A percentile compares a stretch with the other conserved stretches of the same genome.
phyloP scores from a whole-genome alignment of 1,140 invertebrate genomes.

The Ruditapes philippinarum region DNA sequence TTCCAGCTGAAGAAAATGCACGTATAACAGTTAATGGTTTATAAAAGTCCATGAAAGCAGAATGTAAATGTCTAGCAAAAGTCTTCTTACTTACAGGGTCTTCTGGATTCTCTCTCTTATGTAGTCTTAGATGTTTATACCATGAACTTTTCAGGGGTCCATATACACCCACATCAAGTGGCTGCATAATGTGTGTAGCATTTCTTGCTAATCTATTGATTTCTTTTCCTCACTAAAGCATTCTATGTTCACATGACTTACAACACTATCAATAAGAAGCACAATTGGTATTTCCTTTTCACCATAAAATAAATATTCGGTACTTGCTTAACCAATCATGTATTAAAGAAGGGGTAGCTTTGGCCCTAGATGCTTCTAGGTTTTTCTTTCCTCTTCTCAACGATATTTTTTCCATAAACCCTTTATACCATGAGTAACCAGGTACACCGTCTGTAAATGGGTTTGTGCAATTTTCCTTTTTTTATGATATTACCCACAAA shows the following conservation, averaged over 20 bases:
- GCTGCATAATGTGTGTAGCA: conserved; percentile 65
- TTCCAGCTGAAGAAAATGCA: conserved; percentile 39
- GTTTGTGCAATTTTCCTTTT: neutral
- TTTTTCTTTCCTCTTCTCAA: neutral
- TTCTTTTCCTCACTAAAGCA: conserved; percentile 52
- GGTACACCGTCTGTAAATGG: neutral
- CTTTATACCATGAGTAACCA: neutral
- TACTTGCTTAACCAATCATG: no score
- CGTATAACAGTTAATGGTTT: conserved; percentile 41
- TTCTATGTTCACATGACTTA: neutral
- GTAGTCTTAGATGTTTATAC: conserved; percentile 38
- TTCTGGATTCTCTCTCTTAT: neutral
- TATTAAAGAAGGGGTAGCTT: no score
- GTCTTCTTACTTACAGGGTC: conserved; percentile 35
- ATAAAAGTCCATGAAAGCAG: conserved; percentile 35
- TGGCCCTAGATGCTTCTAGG: neutral
- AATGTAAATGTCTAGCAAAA: conserved; percentile 59
- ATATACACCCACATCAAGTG: conserved; percentile 43
- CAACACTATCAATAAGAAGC: conserved; percentile 29
- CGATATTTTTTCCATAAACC: conserved; percentile 19
- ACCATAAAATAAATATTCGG: neutral
- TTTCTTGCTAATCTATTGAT: conserved; percentile 53
- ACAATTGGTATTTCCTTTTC: conserved; percentile 44
- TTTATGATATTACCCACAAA: neutral
- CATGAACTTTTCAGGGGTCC: neutral